Base-by-base conservation (phyloP, 2,797 vertebrate genomes). In the Sebastes diaconus region DNA sequence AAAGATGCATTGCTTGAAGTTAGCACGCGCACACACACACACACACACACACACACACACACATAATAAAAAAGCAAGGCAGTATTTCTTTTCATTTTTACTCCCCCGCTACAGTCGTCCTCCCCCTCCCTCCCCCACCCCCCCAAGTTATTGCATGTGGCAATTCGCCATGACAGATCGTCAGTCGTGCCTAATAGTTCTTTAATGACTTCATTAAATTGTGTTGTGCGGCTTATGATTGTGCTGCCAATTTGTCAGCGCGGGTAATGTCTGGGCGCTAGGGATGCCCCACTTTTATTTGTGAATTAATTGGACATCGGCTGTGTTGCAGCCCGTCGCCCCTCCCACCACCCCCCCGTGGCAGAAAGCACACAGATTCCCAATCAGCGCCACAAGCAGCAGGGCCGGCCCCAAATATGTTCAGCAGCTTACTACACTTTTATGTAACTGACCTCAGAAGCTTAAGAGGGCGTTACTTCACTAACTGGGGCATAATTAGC, bases 161-260 rank as follows among this genome's bases (percentile, higher is more conserved):
- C 95, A 95, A 93, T 96, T 92, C 92, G 92, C 94, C 87, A 90
- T 96, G 96, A 95, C 88, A 94, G 93, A 92, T 95, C 90, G 86
- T 90, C 91, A 93, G 95, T 95, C 93, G 77, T 87, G 93, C 91
- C 94, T 95, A 95, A 95, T 96, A 96, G 94, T 95, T 94, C 94
- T 96, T 96, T 96, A 95, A 96, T 95, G 95, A 95, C 95, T 94
- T 93, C 94, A 94, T 95, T 96, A 95, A 96, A 96, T 95, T 93
- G 91, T 94, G 96, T 93, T 96, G 94, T 95, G 95, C 91, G 87
- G 92, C 93, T 95, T 95, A 95, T 91, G 92, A 94, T 91, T 93
- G 93, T 32, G 34, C 93, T 77, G 91, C 92, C 92, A 94, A 90
- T 96, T 96, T 96, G 94, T 96, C 96, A 96, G 92, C 36, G 59